A percentile compares a stretch with the other conserved stretches of the same genome.
phyloP scores from a whole-genome alignment of 2,888 invertebrate species.

The Drosophila atripex region DNA sequence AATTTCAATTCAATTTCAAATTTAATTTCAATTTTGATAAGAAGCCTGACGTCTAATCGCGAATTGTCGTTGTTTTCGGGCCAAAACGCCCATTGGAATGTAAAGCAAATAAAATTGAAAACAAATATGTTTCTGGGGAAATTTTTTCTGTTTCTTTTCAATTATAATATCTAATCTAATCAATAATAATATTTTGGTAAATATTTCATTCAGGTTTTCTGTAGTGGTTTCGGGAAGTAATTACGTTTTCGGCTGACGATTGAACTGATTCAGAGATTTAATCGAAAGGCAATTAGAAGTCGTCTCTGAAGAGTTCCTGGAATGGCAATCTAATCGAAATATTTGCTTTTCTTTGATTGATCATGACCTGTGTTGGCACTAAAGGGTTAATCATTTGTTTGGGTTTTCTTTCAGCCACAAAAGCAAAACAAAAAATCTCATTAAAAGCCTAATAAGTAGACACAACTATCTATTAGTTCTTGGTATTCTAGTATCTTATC shows the following conservation, averaged over 20 bases:
- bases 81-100: neutral
- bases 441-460: neutral
- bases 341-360: neutral
- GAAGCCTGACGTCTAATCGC: neutral
- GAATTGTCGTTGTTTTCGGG: neutral
- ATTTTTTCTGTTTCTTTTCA: too few species aligned
- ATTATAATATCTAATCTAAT: too few species aligned
- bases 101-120: neutral
- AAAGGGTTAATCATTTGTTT: slow-evolving; percentile 3
- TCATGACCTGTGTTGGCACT: slow-evolving; percentile 10
- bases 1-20: slow-evolving; percentile 14
- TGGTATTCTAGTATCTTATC: slow-evolving; percentile 30
- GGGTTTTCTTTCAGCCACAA: neutral
- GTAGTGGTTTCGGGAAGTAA: neutral
- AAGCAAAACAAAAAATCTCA: neutral
- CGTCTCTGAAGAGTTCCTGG: slow-evolving; percentile 18
- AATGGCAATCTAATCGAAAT: slow-evolving; percentile 17
- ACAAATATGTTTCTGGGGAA: neutral
- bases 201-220: slow-evolving; percentile 5
- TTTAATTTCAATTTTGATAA: slow-evolving; percentile 15
- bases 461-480: neutral
- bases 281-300: slow-evolving; percentile 3
- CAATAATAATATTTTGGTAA: neutral
- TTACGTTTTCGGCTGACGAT: neutral
- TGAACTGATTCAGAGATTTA: neutral